phyloP scores from a whole-genome alignment of 2,113 vertebrate genomes.

The Salminus brasiliensis region DNA sequence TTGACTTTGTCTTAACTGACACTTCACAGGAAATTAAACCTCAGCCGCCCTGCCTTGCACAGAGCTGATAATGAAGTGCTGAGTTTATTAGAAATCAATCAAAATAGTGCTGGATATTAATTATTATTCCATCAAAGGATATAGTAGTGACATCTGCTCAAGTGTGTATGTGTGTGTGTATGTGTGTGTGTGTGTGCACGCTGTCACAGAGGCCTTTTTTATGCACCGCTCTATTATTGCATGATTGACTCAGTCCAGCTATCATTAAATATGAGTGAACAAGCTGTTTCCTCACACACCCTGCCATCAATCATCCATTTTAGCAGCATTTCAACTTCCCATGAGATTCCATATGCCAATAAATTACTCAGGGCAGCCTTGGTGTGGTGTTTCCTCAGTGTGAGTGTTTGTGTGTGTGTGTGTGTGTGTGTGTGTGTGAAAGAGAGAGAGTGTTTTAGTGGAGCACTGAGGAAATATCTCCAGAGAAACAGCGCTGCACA shows the following conservation, averaged over 20 bases:
- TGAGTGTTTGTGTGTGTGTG: slow-evolving; percentile 17
- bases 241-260: slow-evolving; percentile 32
- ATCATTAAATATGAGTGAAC: slow-evolving; percentile 45
- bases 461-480: slow-evolving; percentile 43
- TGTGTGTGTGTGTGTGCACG: background rate
- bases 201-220: slow-evolving; percentile 5
- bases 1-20: slow-evolving; percentile 32
- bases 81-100: slow-evolving; percentile 60
- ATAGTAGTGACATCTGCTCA: background rate
- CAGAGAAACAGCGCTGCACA: slow-evolving; percentile 45
- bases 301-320: slow-evolving; percentile 42
- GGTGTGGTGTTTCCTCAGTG: background rate
- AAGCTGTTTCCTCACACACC: slow-evolving; percentile 35
- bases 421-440: slow-evolving; percentile 20
- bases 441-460: slow-evolving; percentile 17
- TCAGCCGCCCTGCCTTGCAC: slow-evolving; percentile 15
- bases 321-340: slow-evolving; percentile 29
- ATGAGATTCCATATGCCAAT: slow-evolving; percentile 25
- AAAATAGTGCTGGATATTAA: slow-evolving; percentile 46
- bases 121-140: slow-evolving; percentile 7
- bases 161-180: background rate
- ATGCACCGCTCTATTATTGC: slow-evolving; percentile 3
- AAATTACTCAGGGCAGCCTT: slow-evolving; percentile 21
- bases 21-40: slow-evolving; percentile 55
- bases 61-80: slow-evolving; percentile 33